Conservation (phyloP, 1,140 invertebrate genomes). For the Prorops nasuta region DNA sequence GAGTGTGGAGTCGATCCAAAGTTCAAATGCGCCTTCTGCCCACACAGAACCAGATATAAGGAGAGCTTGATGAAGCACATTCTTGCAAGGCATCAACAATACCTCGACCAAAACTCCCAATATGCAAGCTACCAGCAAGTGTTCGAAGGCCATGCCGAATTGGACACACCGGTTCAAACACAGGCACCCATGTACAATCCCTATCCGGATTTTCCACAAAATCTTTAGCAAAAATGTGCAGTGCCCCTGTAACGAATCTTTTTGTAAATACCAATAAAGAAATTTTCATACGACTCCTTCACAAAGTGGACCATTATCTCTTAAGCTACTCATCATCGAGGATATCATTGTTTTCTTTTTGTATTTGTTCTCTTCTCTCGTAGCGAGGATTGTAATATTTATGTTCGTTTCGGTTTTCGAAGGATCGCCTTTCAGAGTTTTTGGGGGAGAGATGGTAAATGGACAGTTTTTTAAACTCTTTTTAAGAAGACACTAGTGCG, state of each 20-base stretch:
- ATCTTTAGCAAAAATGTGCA: slow-evolving; percentile 12
- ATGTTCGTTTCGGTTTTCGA: too few relatives aligned
- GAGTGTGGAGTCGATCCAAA: slow-evolving; percentile 62
- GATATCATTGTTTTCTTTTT: too few relatives aligned
- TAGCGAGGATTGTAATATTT: too few relatives aligned
- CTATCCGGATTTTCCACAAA: slow-evolving; percentile 22
- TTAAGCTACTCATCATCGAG: too few relatives aligned
- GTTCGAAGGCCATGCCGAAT: slow-evolving; percentile 9
- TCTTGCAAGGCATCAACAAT: slow-evolving; percentile 38
- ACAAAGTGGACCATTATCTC: too few relatives aligned
- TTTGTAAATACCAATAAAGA: background rate
- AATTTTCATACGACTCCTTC: too few relatives aligned
- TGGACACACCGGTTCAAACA: slow-evolving; percentile 10
- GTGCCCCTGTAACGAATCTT: too few relatives aligned
- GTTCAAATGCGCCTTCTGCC: slow-evolving; percentile 58
- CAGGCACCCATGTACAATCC: slow-evolving; percentile 13
- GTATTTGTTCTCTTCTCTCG: too few relatives aligned
- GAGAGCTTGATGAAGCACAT: slow-evolving; percentile 52
- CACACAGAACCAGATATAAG: slow-evolving; percentile 60
- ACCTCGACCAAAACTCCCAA: slow-evolving; percentile 28
- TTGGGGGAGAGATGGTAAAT: too few relatives aligned
- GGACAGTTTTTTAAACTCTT: too few relatives aligned
- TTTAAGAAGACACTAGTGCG: too few relatives aligned
- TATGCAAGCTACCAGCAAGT: slow-evolving; percentile 22
- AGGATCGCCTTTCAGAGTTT: too few relatives aligned